Conservation (phyloP, 1,140 invertebrate species). For the Yoshiicerus persimilis region DNA sequence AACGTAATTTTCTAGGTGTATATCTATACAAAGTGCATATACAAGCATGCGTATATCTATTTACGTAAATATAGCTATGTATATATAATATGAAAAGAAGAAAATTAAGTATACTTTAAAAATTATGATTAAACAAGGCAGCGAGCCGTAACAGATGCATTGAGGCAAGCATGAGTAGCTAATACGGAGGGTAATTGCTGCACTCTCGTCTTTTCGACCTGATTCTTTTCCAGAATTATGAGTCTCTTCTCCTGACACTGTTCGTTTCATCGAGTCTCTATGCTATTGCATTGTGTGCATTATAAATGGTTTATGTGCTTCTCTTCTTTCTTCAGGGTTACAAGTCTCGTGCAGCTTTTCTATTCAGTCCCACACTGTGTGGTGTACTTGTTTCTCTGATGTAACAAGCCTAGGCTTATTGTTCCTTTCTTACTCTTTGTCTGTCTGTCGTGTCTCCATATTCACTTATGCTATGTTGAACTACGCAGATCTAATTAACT, state of each 20-base stretch:
- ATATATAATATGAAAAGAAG: not conserved
- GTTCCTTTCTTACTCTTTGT: not conserved
- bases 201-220: not conserved
- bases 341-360: not conserved
- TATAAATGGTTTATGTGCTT: not conserved
- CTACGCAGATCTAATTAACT: not conserved
- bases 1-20: not conserved
- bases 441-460: not conserved
- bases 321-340: not conserved
- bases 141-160: not conserved
- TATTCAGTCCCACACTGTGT: not conserved
- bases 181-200: not conserved
- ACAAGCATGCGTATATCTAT: not conserved
- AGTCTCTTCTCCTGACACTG: not conserved
- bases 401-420: not conserved
- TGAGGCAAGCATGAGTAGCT: not conserved
- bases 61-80: too few relatives aligned
- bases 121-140: slow-evolving; percentile 9
- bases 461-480: not conserved
- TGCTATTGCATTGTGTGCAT: not conserved
- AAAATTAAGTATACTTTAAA: not conserved
- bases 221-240: not conserved
- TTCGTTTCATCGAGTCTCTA: not conserved
- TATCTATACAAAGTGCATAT: not conserved
- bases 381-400: not conserved